These are phyloP conservation scores for Oryzias melastigma DNA, from an alignment of 2,113 vertebrate species.

Conservation along the genomic window DNA sequence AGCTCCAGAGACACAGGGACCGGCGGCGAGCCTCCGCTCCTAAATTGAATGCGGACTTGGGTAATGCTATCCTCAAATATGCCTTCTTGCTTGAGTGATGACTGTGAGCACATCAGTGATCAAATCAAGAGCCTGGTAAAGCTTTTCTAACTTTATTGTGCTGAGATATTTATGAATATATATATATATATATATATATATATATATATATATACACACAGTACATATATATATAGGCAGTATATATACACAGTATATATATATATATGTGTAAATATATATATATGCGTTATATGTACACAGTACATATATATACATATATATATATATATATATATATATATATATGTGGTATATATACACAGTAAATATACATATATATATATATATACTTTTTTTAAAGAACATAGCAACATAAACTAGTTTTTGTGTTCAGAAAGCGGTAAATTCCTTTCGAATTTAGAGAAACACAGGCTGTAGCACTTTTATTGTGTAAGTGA, in stretches of 20 bases:
- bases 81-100: constrained; percentile 37
- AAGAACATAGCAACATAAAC: background rate
- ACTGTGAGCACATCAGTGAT: constrained; percentile 22
- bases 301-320: too few relatives aligned
- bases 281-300: too few relatives aligned
- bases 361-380: too few relatives aligned
- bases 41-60: constrained; percentile 49
- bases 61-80: constrained; percentile 45
- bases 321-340: too few relatives aligned
- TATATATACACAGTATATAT: too few relatives aligned
- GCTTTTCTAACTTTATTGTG: constrained; percentile 33
- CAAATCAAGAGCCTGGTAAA: background rate
- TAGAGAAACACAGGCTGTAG: background rate
- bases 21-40: constrained; percentile 47
- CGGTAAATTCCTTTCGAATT: constrained; percentile 27
- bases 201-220: too few relatives aligned
- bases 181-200: too few relatives aligned
- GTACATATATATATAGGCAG: too few relatives aligned
- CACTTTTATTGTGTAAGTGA: background rate
- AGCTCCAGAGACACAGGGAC: constrained; percentile 54
- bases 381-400: too few relatives aligned
- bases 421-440: constrained; percentile 46
- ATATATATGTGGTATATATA: too few relatives aligned
- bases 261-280: too few relatives aligned
- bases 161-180: constrained; percentile 19